A percentile compares a stretch with the other conserved stretches of the same genome.
Conservation (phyloP, 1,140 invertebrate genomes). For the Ctenoplectra terminalis region DNA sequence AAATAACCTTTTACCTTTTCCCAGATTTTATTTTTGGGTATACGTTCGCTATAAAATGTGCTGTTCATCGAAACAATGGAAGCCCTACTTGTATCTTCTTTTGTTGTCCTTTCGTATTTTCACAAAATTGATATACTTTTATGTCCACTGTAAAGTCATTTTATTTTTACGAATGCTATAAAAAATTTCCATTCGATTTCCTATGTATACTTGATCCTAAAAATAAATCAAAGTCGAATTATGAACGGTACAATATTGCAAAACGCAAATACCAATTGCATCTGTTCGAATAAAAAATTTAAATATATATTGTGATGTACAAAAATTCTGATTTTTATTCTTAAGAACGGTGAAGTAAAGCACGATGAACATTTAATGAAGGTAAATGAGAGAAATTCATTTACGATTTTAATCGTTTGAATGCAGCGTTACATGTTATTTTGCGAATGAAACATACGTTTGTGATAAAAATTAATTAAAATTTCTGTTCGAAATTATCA, state of each 20-base stretch:
- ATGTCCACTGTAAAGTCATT: conserved; percentile 2
- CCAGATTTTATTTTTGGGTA: conserved; percentile 9
- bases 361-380: no score
- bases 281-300: not conserved
- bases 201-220: not conserved
- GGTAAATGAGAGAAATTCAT: no score
- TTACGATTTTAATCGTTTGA: no score
- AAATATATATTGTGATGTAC: no score
- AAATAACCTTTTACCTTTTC: not conserved
- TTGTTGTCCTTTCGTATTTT: conserved; percentile 7
- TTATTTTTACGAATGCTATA: not conserved
- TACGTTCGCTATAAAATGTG: not conserved
- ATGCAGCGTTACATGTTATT: no score
- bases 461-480: not conserved
- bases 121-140: conserved; percentile 16
- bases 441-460: no score
- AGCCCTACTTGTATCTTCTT: not conserved
- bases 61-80: not conserved
- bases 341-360: no score
- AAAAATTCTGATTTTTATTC: no score
- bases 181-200: not conserved
- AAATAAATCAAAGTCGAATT: not conserved
- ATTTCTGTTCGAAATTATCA: not conserved
- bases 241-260: not conserved
- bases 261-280: not conserved